Evolutionary conservation across 2,113 vertebrate species (phyloP).

Genomic region (Addax nasomaculatus): DNA sequence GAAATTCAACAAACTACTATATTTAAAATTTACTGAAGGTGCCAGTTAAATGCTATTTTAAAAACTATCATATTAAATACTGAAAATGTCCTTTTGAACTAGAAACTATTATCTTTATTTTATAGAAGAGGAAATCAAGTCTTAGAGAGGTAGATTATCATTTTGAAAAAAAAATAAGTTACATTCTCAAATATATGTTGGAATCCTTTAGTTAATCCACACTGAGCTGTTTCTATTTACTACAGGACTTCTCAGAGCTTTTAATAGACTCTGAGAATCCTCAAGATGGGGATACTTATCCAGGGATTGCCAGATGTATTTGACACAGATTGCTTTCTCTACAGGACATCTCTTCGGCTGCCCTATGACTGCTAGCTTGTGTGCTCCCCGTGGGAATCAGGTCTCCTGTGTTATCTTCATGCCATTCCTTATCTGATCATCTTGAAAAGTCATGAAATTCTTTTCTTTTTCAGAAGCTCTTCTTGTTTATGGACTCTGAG

Average conservation of each 20-base stretch:
- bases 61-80: neutral
- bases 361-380: neutral
- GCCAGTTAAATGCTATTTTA: neutral
- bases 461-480: neutral
- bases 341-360: neutral
- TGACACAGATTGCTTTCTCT: neutral
- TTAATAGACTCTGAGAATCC: neutral
- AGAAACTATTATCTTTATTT: neutral
- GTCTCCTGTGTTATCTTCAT: neutral
- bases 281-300: neutral
- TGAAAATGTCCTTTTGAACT: neutral
- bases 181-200: neutral
- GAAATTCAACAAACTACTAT: neutral
- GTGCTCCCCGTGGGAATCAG: neutral
- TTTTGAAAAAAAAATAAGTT: neutral
- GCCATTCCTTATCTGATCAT: neutral
- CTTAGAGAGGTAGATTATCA: neutral
- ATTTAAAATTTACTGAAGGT: neutral
- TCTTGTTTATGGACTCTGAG: constrained; percentile 2
- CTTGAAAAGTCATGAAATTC: neutral
- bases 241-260: neutral
- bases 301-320: neutral
- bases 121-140: neutral
- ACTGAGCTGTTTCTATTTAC: neutral
- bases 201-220: neutral